Percentiles rank a stretch among this genome's conserved stretches.
These are phyloP conservation scores for Dryococelus australis DNA, from an alignment of 2,888 invertebrate genomes.

Conservation along the genomic window DNA sequence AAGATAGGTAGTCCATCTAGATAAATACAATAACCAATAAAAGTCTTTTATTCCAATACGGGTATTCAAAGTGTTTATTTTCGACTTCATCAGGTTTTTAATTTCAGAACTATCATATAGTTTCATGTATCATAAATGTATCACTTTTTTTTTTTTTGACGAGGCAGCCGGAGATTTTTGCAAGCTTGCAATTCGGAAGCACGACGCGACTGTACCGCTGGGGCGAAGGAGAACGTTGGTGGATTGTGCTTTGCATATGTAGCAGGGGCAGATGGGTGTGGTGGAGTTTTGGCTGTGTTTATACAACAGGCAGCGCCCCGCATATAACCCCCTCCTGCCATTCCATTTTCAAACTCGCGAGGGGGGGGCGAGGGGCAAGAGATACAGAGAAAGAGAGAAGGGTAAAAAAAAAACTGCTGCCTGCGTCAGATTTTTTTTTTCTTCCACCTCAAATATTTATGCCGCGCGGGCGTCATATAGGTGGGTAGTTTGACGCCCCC, in stretches of 20 bases:
- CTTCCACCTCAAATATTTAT: constrained; percentile 28
- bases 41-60: no score
- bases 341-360: background rate
- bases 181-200: background rate
- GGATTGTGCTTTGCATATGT: constrained; percentile 37
- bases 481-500: background rate
- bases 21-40: no score
- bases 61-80: no score
- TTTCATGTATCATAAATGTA: no score
- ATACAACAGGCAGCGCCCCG: constrained; percentile 16
- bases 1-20: no score
- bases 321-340: background rate
- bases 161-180: background rate
- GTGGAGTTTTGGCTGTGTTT: constrained; percentile 26
- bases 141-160: no score
- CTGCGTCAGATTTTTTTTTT: constrained; percentile 29
- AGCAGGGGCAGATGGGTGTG: background rate
- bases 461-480: background rate
- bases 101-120: no score
- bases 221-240: constrained; percentile 1
- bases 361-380: background rate
- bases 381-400: background rate
- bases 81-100: no score
- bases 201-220: background rate
- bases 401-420: constrained; percentile 18